phyloP scores from a whole-genome alignment of 2,113 vertebrate species.

The Numenius arquata region DNA sequence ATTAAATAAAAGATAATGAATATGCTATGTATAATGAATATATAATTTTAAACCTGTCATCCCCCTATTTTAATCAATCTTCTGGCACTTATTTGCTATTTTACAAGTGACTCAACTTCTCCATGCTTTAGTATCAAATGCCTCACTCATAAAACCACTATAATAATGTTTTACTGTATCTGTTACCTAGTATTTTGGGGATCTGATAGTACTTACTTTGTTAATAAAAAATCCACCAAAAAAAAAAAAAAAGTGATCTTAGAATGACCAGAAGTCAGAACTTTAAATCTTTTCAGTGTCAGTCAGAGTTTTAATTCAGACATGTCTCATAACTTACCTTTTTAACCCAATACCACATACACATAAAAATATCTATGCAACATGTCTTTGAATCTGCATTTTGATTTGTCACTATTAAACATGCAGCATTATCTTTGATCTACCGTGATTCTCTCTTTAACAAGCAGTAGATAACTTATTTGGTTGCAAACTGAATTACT shows the following conservation, averaged over 20 bases:
- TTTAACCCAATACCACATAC: not conserved
- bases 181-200: not conserved
- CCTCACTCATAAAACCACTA: not conserved
- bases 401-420: not conserved
- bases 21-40: not conserved
- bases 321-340: not conserved
- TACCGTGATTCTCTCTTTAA: not conserved
- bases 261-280: not conserved
- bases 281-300: not conserved
- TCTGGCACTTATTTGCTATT: not conserved
- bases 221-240: not conserved
- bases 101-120: not conserved
- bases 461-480: not conserved
- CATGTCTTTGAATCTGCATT: not conserved
- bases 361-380: not conserved
- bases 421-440: not conserved
- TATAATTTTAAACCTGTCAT: not conserved
- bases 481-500: not conserved
- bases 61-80: not conserved
- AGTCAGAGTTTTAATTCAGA: not conserved
- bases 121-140: not conserved
- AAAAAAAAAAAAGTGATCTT: not conserved
- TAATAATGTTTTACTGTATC: not conserved
- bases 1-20: not conserved
- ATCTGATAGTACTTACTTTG: not conserved